Conservation (phyloP, 2,888 invertebrate genomes). For the Sarcophaga subvicina region DNA sequence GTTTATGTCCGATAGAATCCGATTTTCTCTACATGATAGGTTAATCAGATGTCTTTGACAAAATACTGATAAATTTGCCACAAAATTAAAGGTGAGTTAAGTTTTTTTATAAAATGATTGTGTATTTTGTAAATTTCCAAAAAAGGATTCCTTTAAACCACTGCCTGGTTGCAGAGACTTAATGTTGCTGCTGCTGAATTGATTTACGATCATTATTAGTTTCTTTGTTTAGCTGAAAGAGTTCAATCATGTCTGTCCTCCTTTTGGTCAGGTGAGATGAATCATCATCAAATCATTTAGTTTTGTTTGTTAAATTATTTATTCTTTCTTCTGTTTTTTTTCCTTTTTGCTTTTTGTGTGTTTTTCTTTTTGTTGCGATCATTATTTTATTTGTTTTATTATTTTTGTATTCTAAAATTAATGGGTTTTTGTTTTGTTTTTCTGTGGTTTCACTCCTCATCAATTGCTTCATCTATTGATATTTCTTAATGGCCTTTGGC, state of each 20-base stretch:
- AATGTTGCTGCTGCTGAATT: conserved; percentile 10
- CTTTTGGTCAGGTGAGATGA: conserved; percentile 30
- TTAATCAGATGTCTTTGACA: no score
- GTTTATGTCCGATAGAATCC: no score
- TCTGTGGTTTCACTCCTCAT: conserved; percentile 48
- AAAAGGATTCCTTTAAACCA: no score
- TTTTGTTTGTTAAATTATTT: conserved; percentile 40
- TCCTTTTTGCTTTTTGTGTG: conserved; percentile 1
- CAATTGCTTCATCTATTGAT: conserved; percentile 47
- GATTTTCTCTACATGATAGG: no score
- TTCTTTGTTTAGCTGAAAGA: conserved; percentile 46
- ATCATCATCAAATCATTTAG: conserved; percentile 59
- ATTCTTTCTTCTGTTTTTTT: conserved; percentile 25
- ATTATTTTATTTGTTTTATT: conserved; percentile 16
- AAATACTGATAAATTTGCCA: no score
- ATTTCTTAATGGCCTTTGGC: conserved; percentile 44
- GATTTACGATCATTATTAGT: conserved; percentile 33
- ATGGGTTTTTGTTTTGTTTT: background rate
- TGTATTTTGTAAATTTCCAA: no score
- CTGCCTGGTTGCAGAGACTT: conserved; percentile 13
- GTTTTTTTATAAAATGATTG: no score
- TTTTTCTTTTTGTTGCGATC: background rate
- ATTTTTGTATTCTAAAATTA: conserved; percentile 23
- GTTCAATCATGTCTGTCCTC: conserved; percentile 34
- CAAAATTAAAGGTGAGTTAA: no score